Evolutionary conservation across 1,140 invertebrate genomes (phyloP).

Genomic region (Bombus breviceps): DNA sequence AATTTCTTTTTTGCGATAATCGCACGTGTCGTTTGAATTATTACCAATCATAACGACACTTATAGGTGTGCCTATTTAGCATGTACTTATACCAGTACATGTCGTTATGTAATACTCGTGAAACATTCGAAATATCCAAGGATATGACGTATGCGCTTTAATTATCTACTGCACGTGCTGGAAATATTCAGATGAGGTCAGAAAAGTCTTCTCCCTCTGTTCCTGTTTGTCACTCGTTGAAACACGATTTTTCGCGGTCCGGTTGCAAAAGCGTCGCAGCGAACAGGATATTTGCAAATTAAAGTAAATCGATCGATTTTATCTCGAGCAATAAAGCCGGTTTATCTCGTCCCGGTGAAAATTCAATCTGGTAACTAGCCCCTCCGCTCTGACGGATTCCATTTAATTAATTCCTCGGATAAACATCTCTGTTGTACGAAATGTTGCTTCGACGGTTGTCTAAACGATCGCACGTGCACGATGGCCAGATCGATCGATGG

Average conservation of each 20-base stretch:
- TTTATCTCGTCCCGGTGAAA: slow-evolving; percentile 23
- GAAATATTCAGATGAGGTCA: not conserved
- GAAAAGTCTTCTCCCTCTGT: not conserved
- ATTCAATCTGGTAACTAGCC: slow-evolving; percentile 5
- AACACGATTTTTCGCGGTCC: slow-evolving; percentile 5
- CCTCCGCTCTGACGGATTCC: not conserved
- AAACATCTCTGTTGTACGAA: not conserved
- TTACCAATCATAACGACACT: not conserved
- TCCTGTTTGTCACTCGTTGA: not conserved
- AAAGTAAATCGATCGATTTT: slow-evolving; percentile 32
- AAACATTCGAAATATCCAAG: not conserved
- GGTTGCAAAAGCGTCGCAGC: too few species aligned
- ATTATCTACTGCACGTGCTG: not conserved
- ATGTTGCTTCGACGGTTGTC: not conserved
- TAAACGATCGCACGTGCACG: not conserved
- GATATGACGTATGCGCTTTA: not conserved
- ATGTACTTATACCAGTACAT: not conserved
- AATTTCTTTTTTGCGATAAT: slow-evolving; percentile 5
- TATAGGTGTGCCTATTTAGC: not conserved
- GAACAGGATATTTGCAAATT: not conserved
- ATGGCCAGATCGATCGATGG: not conserved
- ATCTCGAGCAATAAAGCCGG: slow-evolving; percentile 28
- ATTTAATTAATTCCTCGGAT: slow-evolving; percentile 30
- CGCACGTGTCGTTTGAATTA: slow-evolving; percentile 5
- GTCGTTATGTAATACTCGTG: slow-evolving; percentile 2